These are phyloP conservation scores for Leptoclinus maculatus DNA, from an alignment of 2,797 vertebrate genomes.

Conservation along the genomic window DNA sequence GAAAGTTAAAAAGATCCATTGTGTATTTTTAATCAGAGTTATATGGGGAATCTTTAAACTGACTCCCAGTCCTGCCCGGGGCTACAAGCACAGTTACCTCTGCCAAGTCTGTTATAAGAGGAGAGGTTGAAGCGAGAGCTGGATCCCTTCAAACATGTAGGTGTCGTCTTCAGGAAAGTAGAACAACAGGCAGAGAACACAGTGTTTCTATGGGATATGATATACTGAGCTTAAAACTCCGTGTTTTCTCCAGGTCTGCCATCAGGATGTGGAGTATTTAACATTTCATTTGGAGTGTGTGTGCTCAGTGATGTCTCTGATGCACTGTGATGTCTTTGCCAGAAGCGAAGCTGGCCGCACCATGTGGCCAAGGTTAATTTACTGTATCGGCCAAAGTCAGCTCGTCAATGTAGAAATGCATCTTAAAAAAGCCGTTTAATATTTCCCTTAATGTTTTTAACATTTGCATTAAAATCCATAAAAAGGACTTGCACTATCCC, in stretches of 20 bases:
- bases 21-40: conserved; percentile 76
- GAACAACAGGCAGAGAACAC: neutral
- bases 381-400: conserved; percentile 15
- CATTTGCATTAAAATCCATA: neutral
- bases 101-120: conserved; percentile 18
- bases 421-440: neutral
- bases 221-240: neutral
- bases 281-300: conserved; percentile 15
- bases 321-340: conserved; percentile 26
- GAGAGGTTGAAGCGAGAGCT: conserved; percentile 5
- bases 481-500: neutral
- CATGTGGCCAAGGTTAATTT: conserved; percentile 32
- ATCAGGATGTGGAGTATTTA: conserved; percentile 14
- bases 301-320: conserved; percentile 32
- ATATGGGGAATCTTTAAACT: conserved; percentile 69
- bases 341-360: conserved; percentile 18
- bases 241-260: conserved; percentile 6
- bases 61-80: conserved; percentile 60
- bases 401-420: neutral
- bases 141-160: neutral
- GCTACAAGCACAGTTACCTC: conserved; percentile 48
- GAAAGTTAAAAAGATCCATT: conserved; percentile 74
- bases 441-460: neutral
- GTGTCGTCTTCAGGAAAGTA: conserved; percentile 13
- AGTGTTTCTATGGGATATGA: neutral